Conservation (phyloP, 2,113 vertebrate genomes). For the Rhea pennata region DNA sequence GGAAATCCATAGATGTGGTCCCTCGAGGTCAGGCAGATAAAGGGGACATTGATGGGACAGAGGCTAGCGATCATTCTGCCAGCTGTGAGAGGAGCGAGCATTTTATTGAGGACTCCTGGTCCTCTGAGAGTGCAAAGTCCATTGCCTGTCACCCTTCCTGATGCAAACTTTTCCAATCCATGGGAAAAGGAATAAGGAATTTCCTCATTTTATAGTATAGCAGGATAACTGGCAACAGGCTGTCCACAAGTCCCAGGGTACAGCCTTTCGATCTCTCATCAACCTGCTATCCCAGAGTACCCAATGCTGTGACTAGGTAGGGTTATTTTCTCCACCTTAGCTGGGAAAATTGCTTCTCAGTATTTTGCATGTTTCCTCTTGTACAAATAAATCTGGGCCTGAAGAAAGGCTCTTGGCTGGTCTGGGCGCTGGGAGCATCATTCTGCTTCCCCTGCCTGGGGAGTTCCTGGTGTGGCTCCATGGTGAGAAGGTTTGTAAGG, state of each 20-base stretch:
- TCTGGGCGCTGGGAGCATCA: not conserved
- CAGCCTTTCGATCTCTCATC: not conserved
- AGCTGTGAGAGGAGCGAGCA: not conserved
- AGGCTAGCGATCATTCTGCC: not conserved
- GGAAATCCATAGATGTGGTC: not conserved
- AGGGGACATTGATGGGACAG: not conserved
- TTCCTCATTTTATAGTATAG: conserved; percentile 5
- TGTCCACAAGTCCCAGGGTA: not conserved
- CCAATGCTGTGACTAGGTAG: not conserved
- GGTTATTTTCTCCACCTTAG: not conserved
- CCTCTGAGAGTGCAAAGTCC: conserved; percentile 14
- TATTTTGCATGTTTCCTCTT: not conserved
- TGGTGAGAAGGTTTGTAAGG: not conserved
- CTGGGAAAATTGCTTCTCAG: not conserved
- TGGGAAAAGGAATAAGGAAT: conserved; percentile 33
- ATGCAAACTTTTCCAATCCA: not conserved
- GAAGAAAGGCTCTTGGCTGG: not conserved
- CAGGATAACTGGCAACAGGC: not conserved
- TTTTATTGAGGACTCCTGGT: not conserved
- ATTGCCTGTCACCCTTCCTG: conserved; percentile 25
- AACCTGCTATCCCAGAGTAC: not conserved
- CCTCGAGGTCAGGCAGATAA: not conserved
- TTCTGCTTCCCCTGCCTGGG: not conserved
- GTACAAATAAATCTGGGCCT: not conserved
- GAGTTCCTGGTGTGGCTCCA: not conserved